Evolutionary conservation across 2,888 invertebrate genomes (phyloP).

Genomic region (Hypena proboscidalis): DNA sequence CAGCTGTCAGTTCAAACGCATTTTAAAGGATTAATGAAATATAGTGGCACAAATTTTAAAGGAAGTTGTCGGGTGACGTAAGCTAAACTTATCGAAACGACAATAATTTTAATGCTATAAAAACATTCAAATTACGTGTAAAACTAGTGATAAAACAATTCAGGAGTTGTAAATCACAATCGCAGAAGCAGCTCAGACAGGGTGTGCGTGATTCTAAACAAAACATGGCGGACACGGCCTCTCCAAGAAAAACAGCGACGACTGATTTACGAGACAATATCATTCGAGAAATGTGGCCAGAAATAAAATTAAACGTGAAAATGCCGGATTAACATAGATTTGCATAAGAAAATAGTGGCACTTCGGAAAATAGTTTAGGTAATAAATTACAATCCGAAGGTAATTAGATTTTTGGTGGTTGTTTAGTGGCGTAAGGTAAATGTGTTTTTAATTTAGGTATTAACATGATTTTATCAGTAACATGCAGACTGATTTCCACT

Average conservation of each 20-base stretch:
- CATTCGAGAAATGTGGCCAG: constrained; percentile 78
- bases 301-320: constrained; percentile 78
- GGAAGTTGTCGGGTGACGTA: neutral
- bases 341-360: constrained; percentile 53
- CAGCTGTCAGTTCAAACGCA: no score
- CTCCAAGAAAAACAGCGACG: constrained; percentile 82
- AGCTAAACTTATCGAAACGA: constrained; percentile 11
- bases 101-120: constrained; percentile 35
- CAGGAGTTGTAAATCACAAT: constrained; percentile 76
- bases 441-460: no score
- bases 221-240: constrained; percentile 70
- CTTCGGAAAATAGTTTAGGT: constrained; percentile 39
- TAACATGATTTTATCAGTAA: no score
- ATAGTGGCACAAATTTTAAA: no score
- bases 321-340: constrained; percentile 71
- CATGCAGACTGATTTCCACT: no score
- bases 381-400: constrained; percentile 32
- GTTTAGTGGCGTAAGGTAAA: no score
- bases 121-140: constrained; percentile 51
- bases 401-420: neutral
- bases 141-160: constrained; percentile 62
- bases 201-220: constrained; percentile 83
- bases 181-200: constrained; percentile 66
- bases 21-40: no score
- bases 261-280: constrained; percentile 83